These are phyloP conservation scores for Tricholaema leucomelas DNA, from an alignment of 2,113 vertebrate species.

Conservation along the genomic window DNA sequence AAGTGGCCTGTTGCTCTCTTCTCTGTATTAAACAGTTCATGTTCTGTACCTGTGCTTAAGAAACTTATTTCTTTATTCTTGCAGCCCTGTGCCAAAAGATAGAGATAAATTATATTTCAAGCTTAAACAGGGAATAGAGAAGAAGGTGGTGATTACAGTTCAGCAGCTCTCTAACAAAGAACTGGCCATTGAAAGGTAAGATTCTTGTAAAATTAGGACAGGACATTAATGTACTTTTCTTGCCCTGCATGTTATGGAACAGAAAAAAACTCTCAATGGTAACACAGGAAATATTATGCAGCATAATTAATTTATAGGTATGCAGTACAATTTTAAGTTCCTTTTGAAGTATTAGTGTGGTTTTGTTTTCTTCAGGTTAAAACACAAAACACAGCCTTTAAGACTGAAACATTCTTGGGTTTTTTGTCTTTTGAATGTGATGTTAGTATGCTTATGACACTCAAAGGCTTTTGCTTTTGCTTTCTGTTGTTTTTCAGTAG, in stretches of 20 bases:
- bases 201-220: not conserved
- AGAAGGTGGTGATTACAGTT: conserved; percentile 93
- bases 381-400: not conserved
- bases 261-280: not conserved
- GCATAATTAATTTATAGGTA: not conserved
- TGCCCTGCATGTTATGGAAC: not conserved
- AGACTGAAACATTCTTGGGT: not conserved
- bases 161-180: conserved; percentile 95
- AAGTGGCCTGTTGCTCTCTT: not conserved
- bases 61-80: conserved; percentile 30
- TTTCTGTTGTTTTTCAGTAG: not conserved
- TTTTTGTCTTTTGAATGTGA: not conserved
- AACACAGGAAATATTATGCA: not conserved
- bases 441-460: not conserved
- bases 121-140: conserved; percentile 92
- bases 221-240: not conserved
- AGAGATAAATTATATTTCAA: conserved; percentile 98
- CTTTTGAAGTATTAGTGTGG: not conserved
- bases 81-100: conserved; percentile 95
- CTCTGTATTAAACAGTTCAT: not conserved
- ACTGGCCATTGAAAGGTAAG: conserved; percentile 93
- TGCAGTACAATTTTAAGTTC: not conserved
- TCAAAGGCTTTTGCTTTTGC: not conserved
- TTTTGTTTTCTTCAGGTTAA: not conserved
- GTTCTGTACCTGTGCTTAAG: not conserved